Percentiles rank a stretch among this genome's conserved stretches.
These are phyloP conservation scores for Anaspis maculata DNA, from an alignment of 2,888 invertebrate genomes.

Conservation along the genomic window DNA sequence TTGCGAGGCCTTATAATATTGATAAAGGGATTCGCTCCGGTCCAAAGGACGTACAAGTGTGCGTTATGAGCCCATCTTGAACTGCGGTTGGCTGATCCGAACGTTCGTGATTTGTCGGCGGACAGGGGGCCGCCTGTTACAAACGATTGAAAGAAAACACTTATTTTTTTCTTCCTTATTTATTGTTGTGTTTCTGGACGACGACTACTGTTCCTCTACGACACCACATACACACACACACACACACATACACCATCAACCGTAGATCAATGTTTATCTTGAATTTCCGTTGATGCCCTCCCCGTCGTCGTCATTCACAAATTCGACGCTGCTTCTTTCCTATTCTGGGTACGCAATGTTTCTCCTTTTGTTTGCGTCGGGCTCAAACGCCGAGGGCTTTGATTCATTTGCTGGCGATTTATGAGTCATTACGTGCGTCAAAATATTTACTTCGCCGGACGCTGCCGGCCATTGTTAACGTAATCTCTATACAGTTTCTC, in stretches of 20 bases:
- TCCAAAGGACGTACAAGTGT: constrained; percentile 19
- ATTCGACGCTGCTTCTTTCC: not conserved
- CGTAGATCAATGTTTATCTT: constrained; percentile 31
- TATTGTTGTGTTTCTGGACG: constrained; percentile 25
- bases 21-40: constrained; percentile 22
- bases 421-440: constrained; percentile 27
- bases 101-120: constrained; percentile 28
- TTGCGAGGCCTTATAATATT: constrained; percentile 21
- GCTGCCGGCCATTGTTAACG: too few relatives aligned
- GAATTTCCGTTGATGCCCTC: constrained; percentile 19
- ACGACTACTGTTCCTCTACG: constrained; percentile 23
- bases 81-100: constrained; percentile 20
- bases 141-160: constrained; percentile 30
- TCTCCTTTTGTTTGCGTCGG: constrained; percentile 15
- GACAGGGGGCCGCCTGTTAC: constrained; percentile 25
- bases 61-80: constrained; percentile 23
- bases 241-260: too few relatives aligned
- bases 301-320: too few relatives aligned
- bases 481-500: too few relatives aligned
- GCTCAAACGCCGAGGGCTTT: constrained; percentile 10
- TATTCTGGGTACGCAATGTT: not conserved
- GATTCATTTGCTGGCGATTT: constrained; percentile 28
- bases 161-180: constrained; percentile 26
- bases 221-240: too few relatives aligned
- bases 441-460: too few relatives aligned